These are phyloP conservation scores for Bostrychus sinensis DNA, from an alignment of 2,113 vertebrate species.

Conservation along the genomic window DNA sequence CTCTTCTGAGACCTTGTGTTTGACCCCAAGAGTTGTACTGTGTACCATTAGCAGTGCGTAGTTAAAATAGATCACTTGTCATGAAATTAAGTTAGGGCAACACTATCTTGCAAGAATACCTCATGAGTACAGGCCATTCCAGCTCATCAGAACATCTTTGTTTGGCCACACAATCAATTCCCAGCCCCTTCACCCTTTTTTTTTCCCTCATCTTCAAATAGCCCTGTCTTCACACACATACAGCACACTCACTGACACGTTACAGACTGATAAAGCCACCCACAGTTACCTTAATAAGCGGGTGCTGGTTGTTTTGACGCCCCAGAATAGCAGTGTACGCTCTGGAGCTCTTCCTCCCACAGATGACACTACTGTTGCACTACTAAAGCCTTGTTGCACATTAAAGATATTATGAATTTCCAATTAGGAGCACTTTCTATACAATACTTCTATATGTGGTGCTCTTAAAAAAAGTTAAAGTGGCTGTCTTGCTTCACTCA, in stretches of 20 bases:
- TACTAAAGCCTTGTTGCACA: not conserved
- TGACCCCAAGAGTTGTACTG: too few species aligned
- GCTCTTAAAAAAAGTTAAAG: conserved; percentile 2
- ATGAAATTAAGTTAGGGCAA: too few species aligned
- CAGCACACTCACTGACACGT: not conserved
- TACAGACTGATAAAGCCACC: not conserved
- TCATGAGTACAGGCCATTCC: not conserved
- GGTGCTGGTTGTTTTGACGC: not conserved
- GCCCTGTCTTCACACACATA: not conserved
- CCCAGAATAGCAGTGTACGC: not conserved
- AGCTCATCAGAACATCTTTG: not conserved
- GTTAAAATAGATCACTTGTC: too few species aligned
- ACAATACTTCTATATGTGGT: not conserved
- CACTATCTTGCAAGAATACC: too few species aligned
- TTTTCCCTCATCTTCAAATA: not conserved
- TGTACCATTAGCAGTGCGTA: too few species aligned
- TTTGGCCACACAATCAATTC: not conserved
- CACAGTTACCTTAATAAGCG: not conserved
- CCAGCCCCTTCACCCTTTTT: not conserved
- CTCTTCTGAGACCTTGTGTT: too few species aligned
- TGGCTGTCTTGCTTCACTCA: conserved; percentile 3
- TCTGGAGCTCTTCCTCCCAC: not conserved
- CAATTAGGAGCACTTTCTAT: not conserved
- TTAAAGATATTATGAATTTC: not conserved
- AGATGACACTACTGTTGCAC: not conserved